Evolutionary conservation across 2,888 invertebrate genomes (phyloP).

Genomic region (Homarus gammarus): DNA sequence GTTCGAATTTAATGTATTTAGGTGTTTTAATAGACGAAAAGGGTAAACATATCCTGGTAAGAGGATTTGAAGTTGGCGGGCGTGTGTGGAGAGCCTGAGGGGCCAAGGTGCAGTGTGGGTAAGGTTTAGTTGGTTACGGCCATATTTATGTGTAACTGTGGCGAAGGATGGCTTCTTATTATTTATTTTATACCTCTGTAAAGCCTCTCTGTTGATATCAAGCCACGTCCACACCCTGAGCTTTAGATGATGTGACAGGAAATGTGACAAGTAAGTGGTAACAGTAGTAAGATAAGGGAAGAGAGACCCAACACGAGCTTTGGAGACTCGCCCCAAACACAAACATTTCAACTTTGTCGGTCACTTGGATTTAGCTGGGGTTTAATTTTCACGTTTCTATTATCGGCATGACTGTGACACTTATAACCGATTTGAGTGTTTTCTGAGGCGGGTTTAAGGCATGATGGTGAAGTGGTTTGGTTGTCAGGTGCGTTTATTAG

Average conservation of each 20-base stretch:
- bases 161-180: constrained; percentile 61
- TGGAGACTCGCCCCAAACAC: constrained; percentile 43
- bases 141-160: constrained; percentile 65
- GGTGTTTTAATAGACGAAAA: no score
- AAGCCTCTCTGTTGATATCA: constrained; percentile 48
- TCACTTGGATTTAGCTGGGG: constrained; percentile 2
- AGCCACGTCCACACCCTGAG: constrained; percentile 27
- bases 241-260: constrained; percentile 66
- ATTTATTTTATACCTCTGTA: constrained; percentile 33
- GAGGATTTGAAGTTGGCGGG: constrained; percentile 47
- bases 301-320: not conserved
- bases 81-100: constrained; percentile 7
- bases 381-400: constrained; percentile 39
- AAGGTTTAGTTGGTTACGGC: constrained; percentile 66
- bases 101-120: constrained; percentile 57
- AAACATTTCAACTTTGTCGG: constrained; percentile 33
- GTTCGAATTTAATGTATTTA: no score
- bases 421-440: not conserved
- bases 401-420: not conserved
- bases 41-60: not conserved
- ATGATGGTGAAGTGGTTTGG: not conserved
- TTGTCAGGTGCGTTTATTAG: not conserved
- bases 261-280: constrained; percentile 57
- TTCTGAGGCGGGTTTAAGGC: not conserved
- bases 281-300: constrained; percentile 1